Evolutionary conservation across 2,888 invertebrate species (phyloP), one percentile per base, ranked within the genome.

Genomic region (Protophormia terraenovae): DNA sequence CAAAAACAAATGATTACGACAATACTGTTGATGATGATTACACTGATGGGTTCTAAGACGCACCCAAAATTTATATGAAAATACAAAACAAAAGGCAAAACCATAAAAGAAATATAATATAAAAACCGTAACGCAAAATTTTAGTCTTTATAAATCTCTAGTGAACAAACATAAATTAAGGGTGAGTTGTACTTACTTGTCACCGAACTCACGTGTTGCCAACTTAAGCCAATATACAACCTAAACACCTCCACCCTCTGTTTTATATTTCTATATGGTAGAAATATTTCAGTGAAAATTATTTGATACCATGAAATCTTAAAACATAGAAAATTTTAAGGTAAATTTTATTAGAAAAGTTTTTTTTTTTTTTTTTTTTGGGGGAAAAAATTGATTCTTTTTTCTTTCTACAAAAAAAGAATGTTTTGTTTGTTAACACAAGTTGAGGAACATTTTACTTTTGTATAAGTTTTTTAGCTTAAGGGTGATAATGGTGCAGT

Each of bases 1-100:
- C 86, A 87, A 86, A 87, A 86, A 79, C 85, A 87, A 82, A 82
- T 86, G 80, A 80, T 84, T 80, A 83, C 79, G 41, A 62, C 27
- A 62, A 60, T 10, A 16, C 55, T 60, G 62, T 76, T 45, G 64
- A 72, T 73, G 66, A 67, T 38, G 64, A 71, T 72, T 27, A 47
- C 27, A 38, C 58, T 62, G 62, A 72, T 62, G 79, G 45, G n/a
- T 76, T 58, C 71, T 41, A 55, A 73, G 45, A 60, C 67, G 50
- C 58, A 60, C 47, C 64, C 55, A 64, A 60, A 75, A 47, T 5
- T 8, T 16, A 8, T 47, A 47, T 47, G 19, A 47, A 47, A 16
- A 19, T 16, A n/a, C 35, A 35, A n/a, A n/a, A 47, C 4, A 1
- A 47, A 47, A 47, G 16, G 7, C 16, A 47, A 47, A n/a, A n/a